Conservation (phyloP, 2,797 vertebrate genomes). For the Gymnopithys bicolor region DNA sequence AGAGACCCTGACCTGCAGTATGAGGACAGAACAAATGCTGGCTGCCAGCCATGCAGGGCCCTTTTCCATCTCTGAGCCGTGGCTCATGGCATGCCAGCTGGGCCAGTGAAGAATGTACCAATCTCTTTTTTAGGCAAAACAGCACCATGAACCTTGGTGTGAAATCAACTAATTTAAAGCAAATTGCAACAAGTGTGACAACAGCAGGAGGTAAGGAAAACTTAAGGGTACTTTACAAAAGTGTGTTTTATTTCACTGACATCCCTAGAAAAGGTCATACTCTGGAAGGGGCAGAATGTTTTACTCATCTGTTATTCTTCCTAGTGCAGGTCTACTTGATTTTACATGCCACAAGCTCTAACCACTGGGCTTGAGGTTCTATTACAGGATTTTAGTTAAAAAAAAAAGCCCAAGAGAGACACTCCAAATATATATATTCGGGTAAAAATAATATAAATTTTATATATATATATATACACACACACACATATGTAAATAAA, state of each 20-base stretch:
- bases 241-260: not conserved
- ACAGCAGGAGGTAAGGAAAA: not conserved
- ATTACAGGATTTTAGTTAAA: not conserved
- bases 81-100: not conserved
- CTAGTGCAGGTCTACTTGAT: not conserved
- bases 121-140: not conserved
- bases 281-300: not conserved
- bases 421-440: not conserved
- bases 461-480: not conserved
- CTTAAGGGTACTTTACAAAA: not conserved
- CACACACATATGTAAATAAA: not conserved
- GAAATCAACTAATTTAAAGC: not conserved
- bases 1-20: not conserved
- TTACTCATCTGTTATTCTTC: not conserved
- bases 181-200: not conserved
- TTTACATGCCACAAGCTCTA: not conserved
- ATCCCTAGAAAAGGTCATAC: not conserved
- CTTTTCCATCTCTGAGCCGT: not conserved
- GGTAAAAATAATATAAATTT: not conserved
- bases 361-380: not conserved
- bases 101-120: not conserved
- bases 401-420: not conserved
- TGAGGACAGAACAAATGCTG: not conserved
- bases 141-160: not conserved
- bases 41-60: not conserved